Base-by-base conservation (phyloP, 2,888 invertebrate genomes). In the Drosophila rellima region DNA sequence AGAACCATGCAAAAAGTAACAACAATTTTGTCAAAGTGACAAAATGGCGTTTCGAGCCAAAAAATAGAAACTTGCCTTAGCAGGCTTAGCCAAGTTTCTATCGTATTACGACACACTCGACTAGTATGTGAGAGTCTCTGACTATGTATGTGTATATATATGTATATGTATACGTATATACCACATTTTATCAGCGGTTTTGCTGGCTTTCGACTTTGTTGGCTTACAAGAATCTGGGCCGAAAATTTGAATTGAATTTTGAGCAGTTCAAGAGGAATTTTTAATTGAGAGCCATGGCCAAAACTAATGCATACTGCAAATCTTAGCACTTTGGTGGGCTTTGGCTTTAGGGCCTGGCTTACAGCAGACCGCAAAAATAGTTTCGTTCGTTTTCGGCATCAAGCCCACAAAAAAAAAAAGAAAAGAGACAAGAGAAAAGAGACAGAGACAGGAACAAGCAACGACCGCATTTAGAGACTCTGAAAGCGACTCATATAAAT, bases 1-100 rank as follows among this genome's bases (percentile, higher is more conserved):
- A 7, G 26, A 26, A 5, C 33, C 42, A 37, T 23, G 42, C 42
- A 57, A 62, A 85, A 75, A 85, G 68, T 85, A 70, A 64, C 82
- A 82, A 88, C 83, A 83, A 88, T 88, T 88, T 88, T 86, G 78
- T 84, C 83, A 83, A 83, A 85, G 84, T 76, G 87, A 87, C 76
- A 87, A 87, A 87, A 89, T 81, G 84, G 68, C 86, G 77, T 70
- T 71, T 57, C 76, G 70, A 71, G 80, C 79, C 79, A 88, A 82
- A 75, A 77, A 79, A 74, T 66, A 68, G 70, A 78, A 89, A 80
- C 78, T 84, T 75, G 84, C 74, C 78, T 80, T 78, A 70, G 55
- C 75, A 42, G 81, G 78, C 83, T 86, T 70, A 77, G 80, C 71
- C 73, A 76, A 82, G 55, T 66, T 81, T 64, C 68, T 63, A 65